These are phyloP conservation scores for Cottoperca gobio DNA, from an alignment of 2,797 vertebrate genomes.

Conservation along the genomic window DNA sequence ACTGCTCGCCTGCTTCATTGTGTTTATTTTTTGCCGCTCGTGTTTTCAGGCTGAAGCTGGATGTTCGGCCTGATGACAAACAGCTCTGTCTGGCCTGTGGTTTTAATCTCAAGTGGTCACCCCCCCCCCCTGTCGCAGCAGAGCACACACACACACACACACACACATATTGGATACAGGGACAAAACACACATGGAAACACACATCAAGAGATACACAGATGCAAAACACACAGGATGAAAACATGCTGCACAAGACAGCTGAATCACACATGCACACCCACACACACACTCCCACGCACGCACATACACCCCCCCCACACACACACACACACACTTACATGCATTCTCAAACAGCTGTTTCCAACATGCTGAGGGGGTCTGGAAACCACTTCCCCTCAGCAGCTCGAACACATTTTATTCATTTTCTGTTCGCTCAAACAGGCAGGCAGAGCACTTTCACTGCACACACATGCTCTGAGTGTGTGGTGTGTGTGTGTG, in stretches of 20 bases:
- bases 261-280: slow-evolving; percentile 54
- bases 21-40: slow-evolving; percentile 49
- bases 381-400: slow-evolving; percentile 84
- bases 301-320: slow-evolving; percentile 18
- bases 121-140: slow-evolving; percentile 50
- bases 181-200: slow-evolving; percentile 29
- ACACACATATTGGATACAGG: slow-evolving; percentile 20
- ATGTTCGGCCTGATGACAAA: slow-evolving; percentile 76
- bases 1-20: neutral
- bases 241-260: slow-evolving; percentile 63
- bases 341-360: slow-evolving; percentile 74
- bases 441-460: slow-evolving; percentile 79
- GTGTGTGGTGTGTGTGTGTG: slow-evolving; percentile 28
- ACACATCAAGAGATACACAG: slow-evolving; percentile 52
- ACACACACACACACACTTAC: slow-evolving; percentile 42
- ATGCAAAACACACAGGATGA: slow-evolving; percentile 69
- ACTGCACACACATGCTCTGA: slow-evolving; percentile 61
- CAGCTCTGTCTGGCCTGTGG: slow-evolving; percentile 78
- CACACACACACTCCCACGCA: slow-evolving; percentile 22
- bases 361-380: slow-evolving; percentile 80
- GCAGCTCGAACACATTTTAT: slow-evolving; percentile 79
- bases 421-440: slow-evolving; percentile 81
- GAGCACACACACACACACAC: slow-evolving; percentile 32
- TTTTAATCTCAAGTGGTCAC: slow-evolving; percentile 80
- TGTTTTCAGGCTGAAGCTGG: slow-evolving; percentile 48